Conservation (phyloP, 2,113 vertebrate species). For the Ctenomys sociabilis region DNA sequence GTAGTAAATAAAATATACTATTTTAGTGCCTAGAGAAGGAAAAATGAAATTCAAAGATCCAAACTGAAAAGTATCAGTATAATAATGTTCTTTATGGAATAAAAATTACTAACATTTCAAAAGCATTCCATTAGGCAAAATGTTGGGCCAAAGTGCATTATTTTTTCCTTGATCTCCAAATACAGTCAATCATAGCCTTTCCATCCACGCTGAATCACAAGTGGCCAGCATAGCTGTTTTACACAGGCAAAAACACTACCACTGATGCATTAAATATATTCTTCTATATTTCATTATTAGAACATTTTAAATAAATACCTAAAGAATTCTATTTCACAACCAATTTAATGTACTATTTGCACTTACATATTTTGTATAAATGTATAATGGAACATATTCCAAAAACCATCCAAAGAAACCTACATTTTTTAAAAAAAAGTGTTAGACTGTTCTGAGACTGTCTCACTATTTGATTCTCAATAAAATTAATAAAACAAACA, state of each 20-base stretch:
- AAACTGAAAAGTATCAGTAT: conserved; percentile 13
- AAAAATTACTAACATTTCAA: conserved; percentile 29
- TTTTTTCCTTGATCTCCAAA: neutral
- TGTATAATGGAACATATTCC: conserved; percentile 31
- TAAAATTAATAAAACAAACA: too few relatives aligned
- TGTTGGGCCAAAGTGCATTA: neutral
- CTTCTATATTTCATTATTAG: neutral
- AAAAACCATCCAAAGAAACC: conserved; percentile 59
- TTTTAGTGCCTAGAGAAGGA: conserved; percentile 24
- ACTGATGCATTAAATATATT: neutral
- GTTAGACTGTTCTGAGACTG: too few relatives aligned
- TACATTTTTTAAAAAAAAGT: neutral
- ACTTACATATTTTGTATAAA: neutral
- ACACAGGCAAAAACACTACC: neutral
- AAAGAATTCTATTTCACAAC: conserved; percentile 10
- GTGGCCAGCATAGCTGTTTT: neutral
- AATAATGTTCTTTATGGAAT: neutral
- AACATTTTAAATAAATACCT: neutral
- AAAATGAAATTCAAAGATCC: neutral
- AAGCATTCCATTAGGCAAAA: conserved; percentile 41
- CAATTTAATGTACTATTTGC: conserved; percentile 19
- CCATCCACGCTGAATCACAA: neutral
- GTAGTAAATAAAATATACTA: neutral
- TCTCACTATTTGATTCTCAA: too few relatives aligned
- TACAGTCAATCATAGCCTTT: neutral